phyloP scores from a whole-genome alignment of 2,888 invertebrate species.

The Folsomia manolachei region DNA sequence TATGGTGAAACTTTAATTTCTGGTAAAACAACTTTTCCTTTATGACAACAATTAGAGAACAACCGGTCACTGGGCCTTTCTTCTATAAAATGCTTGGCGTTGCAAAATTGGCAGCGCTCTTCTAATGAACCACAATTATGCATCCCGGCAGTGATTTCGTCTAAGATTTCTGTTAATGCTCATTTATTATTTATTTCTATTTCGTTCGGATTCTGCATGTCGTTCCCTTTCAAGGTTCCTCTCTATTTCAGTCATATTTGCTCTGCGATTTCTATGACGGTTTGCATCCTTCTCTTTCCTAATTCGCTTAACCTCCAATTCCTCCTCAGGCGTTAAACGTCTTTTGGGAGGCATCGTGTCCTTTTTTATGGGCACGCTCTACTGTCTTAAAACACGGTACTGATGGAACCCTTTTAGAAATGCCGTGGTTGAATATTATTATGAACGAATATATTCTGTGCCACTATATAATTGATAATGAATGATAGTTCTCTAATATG shows the following conservation, averaged over 20 bases:
- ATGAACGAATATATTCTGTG: too few species aligned
- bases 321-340: too few species aligned
- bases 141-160: not conserved
- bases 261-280: not conserved
- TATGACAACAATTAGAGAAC: not conserved
- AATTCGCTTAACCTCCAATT: too few species aligned
- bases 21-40: not conserved
- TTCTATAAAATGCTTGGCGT: not conserved
- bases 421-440: too few species aligned
- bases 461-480: too few species aligned
- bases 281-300: too few species aligned
- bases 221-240: not conserved
- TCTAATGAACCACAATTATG: not conserved
- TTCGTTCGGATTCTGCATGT: not conserved
- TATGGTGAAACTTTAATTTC: not conserved
- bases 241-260: not conserved
- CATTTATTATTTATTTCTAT: not conserved
- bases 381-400: too few species aligned
- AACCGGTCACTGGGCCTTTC: not conserved
- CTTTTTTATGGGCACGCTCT: too few species aligned
- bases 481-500: too few species aligned
- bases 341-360: too few species aligned
- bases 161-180: not conserved
- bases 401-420: too few species aligned
- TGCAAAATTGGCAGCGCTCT: not conserved